These are phyloP conservation scores for Pygocentrus nattereri DNA, from an alignment of 2,797 vertebrate species.

Conservation along the genomic window DNA sequence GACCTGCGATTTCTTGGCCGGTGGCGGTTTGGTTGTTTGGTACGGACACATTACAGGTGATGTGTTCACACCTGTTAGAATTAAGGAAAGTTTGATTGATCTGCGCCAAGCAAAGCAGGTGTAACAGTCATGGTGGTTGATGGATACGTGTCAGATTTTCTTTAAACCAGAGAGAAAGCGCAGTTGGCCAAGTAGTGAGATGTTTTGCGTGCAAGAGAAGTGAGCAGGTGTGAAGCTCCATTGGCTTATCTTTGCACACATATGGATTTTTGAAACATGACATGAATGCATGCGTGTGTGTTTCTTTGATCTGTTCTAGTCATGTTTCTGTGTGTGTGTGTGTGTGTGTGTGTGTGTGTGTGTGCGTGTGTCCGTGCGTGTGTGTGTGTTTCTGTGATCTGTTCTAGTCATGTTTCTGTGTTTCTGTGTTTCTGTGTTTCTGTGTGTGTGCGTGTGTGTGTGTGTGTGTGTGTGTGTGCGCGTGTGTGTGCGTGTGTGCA, in stretches of 20 bases:
- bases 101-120: conserved; percentile 26
- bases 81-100: too few relatives aligned
- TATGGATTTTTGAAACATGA: conserved; percentile 30
- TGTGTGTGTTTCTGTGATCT: conserved; percentile 11
- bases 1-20: not conserved
- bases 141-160: conserved; percentile 27
- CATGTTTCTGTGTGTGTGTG: not conserved
- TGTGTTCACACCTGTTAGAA: too few relatives aligned
- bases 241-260: conserved; percentile 38
- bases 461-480: not conserved
- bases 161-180: conserved; percentile 8
- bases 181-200: not conserved
- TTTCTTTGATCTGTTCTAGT: conserved; percentile 13
- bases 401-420: not conserved
- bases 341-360: conserved; percentile 6
- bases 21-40: too few relatives aligned
- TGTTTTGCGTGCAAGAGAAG: conserved; percentile 36
- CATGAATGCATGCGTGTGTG: conserved; percentile 23
- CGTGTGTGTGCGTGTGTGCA: too few relatives aligned
- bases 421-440: too few relatives aligned
- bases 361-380: conserved; percentile 18
- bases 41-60: too few relatives aligned
- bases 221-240: not conserved
- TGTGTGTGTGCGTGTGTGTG: conserved; percentile 14
- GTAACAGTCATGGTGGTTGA: conserved; percentile 22